Percentiles rank a stretch among this genome's conserved stretches.
phyloP scores from a whole-genome alignment of 2,888 invertebrate species.

The Agonopterix heracliana region DNA sequence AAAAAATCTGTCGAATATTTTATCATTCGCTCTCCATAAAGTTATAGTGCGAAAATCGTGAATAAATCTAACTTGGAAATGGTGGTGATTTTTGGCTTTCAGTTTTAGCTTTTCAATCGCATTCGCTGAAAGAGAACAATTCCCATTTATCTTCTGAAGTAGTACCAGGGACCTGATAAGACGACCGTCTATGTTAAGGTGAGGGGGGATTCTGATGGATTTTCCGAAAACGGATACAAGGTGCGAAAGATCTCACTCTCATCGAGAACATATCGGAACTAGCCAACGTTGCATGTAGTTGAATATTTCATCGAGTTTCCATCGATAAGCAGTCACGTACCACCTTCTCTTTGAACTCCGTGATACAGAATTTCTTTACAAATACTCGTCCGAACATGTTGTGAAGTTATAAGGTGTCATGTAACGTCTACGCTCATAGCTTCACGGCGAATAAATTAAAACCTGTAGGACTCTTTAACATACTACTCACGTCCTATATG shows the following conservation, averaged over 20 bases:
- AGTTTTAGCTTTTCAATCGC: conserved; percentile 44
- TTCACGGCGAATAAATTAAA: no score
- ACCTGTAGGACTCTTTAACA: no score
- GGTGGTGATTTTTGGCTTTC: conserved; percentile 17
- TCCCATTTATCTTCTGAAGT: conserved; percentile 54
- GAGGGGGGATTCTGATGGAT: conserved; percentile 22
- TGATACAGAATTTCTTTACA: conserved; percentile 67
- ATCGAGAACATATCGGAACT: background rate
- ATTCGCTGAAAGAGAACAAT: conserved; percentile 46
- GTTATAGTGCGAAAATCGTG: no score
- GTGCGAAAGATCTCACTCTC: conserved; percentile 19
- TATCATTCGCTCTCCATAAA: background rate
- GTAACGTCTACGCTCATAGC: no score
- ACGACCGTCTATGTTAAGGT: conserved; percentile 38
- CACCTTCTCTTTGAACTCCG: conserved; percentile 36
- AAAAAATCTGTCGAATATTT: background rate
- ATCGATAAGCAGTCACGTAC: conserved; percentile 6
- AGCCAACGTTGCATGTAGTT: background rate
- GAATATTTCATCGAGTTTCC: background rate
- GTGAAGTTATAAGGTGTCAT: conserved; percentile 22
- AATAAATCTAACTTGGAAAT: no score
- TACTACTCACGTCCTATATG: background rate
- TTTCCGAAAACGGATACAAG: conserved; percentile 40
- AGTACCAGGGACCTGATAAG: conserved; percentile 52
- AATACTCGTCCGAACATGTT: conserved; percentile 33